phyloP scores from a whole-genome alignment of 1,140 invertebrate species.

The Papilio glaucus region DNA sequence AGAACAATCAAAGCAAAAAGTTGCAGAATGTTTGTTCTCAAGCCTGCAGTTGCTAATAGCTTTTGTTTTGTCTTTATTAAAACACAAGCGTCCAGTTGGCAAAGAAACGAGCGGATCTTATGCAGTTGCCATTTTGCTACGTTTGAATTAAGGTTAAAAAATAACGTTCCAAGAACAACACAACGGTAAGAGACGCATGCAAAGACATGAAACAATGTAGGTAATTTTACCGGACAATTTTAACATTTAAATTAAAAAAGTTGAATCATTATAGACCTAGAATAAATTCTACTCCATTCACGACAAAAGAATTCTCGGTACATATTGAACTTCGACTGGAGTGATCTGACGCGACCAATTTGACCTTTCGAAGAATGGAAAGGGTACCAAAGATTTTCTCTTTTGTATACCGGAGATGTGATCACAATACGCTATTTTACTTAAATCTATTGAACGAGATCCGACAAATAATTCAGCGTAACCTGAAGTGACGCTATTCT shows the following conservation, averaged over 20 bases:
- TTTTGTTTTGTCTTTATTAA: slow-evolving; percentile 31
- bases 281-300: not conserved
- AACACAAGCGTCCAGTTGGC: slow-evolving; percentile 27
- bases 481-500: not conserved
- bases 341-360: not conserved
- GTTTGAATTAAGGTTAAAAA: slow-evolving; percentile 17
- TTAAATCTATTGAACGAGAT: not conserved
- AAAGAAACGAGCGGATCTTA: not conserved
- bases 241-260: too few relatives aligned
- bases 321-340: not conserved
- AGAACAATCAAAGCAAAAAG: slow-evolving; percentile 28
- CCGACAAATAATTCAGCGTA: not conserved
- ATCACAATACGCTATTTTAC: slow-evolving; percentile 10
- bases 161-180: not conserved
- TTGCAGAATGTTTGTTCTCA: slow-evolving; percentile 8
- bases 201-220: not conserved
- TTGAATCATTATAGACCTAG: not conserved
- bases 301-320: slow-evolving; percentile 4
- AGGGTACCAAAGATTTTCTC: slow-evolving; percentile 7
- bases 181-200: not conserved
- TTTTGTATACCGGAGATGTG: not conserved
- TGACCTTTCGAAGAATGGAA: slow-evolving; percentile 13
- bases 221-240: too few relatives aligned
- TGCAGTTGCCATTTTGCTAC: not conserved
- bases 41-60: slow-evolving; percentile 27